A percentile compares a stretch with the other conserved stretches of the same genome.
phyloP scores from a whole-genome alignment of 1,140 invertebrate genomes.

The Bombus superbus region DNA sequence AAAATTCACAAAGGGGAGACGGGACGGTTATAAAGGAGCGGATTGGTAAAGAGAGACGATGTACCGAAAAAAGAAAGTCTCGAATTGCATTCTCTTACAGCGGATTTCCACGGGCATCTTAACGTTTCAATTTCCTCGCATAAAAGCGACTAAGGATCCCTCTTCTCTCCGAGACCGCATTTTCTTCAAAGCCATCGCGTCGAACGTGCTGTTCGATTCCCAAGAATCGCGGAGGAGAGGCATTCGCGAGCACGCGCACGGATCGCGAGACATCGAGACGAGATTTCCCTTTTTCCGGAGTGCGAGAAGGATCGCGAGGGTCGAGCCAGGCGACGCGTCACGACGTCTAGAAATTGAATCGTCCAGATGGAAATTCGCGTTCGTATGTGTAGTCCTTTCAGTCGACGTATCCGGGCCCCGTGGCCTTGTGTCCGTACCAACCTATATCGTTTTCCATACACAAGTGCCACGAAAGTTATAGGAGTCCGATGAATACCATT shows the following conservation, averaged over 20 bases:
- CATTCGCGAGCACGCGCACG: neutral
- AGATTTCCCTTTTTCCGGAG: slow-evolving; percentile 10
- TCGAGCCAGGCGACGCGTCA: neutral
- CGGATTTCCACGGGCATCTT: neutral
- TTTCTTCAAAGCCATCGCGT: neutral
- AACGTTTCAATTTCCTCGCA: neutral
- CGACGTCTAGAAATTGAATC: slow-evolving; percentile 69
- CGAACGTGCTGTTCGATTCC: slow-evolving; percentile 28
- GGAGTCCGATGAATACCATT: slow-evolving; percentile 20
- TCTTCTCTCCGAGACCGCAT: neutral
- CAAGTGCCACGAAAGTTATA: slow-evolving; percentile 22
- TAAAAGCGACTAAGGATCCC: neutral
- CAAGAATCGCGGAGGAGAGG: slow-evolving; percentile 5
- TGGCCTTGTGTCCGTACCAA: neutral
- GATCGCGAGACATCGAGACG: too few relatives aligned
- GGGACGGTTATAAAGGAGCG: neutral
- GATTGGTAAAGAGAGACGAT: neutral
- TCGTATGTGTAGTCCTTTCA: neutral
- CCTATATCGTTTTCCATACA: slow-evolving; percentile 38
- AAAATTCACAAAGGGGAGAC: neutral
- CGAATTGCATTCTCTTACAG: neutral
- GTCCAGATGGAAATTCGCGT: slow-evolving; percentile 67
- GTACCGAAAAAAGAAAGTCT: neutral
- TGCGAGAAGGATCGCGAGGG: neutral
- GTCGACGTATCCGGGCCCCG: neutral